phyloP scores from a whole-genome alignment of 2,797 vertebrate genomes.

The Sparus aurata region DNA sequence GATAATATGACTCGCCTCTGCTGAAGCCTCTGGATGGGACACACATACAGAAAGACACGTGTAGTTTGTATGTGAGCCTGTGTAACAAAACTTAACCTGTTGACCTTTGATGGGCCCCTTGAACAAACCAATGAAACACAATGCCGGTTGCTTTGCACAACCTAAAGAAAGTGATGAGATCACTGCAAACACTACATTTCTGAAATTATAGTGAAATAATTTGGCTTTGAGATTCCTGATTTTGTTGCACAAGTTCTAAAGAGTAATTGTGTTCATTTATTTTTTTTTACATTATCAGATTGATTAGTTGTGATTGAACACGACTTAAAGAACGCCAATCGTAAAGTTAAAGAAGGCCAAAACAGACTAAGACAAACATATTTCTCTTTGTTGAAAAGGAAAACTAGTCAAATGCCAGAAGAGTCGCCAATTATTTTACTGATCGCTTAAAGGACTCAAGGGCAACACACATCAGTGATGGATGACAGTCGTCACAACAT shows the following conservation, averaged over 20 bases:
- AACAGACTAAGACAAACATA: not conserved
- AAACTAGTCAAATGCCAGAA: not conserved
- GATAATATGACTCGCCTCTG: constrained; percentile 94
- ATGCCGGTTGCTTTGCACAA: not conserved
- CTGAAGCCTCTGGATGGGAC: constrained; percentile 83
- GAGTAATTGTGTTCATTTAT: not conserved
- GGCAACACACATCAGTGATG: not conserved
- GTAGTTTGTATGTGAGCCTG: not conserved
- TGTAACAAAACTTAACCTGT: not conserved
- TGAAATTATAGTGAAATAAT: not conserved
- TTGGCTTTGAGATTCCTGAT: not conserved
- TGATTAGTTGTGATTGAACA: no score
- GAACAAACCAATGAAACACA: not conserved
- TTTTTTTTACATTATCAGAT: not conserved
- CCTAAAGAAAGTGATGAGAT: not conserved
- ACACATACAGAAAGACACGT: constrained; percentile 35
- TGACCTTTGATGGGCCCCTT: not conserved
- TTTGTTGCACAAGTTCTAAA: not conserved
- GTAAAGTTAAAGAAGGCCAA: not conserved
- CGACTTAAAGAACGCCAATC: not conserved
- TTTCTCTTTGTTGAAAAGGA: not conserved
- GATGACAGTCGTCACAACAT: not conserved
- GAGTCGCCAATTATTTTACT: not conserved
- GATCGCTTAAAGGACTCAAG: not conserved
- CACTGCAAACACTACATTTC: not conserved